A percentile compares a stretch with the other conserved stretches of the same genome.
phyloP scores from a whole-genome alignment of 2,888 invertebrate species.

The Dascillus cervinus region DNA sequence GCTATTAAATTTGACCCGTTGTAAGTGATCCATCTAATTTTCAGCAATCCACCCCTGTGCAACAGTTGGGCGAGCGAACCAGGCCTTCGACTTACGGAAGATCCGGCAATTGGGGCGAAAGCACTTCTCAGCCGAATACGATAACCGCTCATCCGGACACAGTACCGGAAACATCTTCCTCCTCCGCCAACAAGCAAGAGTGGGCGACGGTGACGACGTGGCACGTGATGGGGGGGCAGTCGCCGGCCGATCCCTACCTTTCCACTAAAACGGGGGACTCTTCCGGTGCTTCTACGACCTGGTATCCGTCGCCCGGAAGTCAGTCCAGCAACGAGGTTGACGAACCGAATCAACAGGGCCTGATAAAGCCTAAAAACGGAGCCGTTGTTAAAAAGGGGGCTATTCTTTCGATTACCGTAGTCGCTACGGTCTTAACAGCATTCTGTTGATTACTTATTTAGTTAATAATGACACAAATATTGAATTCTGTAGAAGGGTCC shows the following conservation, averaged over 20 bases:
- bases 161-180: conserved; percentile 22
- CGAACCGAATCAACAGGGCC: conserved; percentile 51
- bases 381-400: neutral
- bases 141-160: conserved; percentile 19
- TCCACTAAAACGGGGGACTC: neutral
- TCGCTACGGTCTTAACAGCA: neutral
- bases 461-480: too few relatives aligned
- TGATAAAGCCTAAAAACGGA: conserved; percentile 30
- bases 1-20: too few relatives aligned
- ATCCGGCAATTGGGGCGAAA: conserved; percentile 43
- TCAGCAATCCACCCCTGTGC: conserved; percentile 17
- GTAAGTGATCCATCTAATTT: conserved; percentile 3
- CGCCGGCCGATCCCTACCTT: conserved; percentile 1
- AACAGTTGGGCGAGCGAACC: conserved; percentile 31
- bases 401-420: neutral
- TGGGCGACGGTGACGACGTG: conserved; percentile 33
- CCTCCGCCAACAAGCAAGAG: conserved; percentile 26
- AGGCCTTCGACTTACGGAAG: conserved; percentile 46
- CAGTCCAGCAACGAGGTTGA: conserved; percentile 50
- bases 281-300: conserved; percentile 25
- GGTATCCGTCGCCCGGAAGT: conserved; percentile 47
- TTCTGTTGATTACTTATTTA: neutral
- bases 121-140: conserved; percentile 13
- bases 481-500: too few relatives aligned
- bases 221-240: conserved; percentile 22